These are phyloP conservation scores for Megaceryle torquata DNA, from an alignment of 2,113 vertebrate species.

Conservation along the genomic window DNA sequence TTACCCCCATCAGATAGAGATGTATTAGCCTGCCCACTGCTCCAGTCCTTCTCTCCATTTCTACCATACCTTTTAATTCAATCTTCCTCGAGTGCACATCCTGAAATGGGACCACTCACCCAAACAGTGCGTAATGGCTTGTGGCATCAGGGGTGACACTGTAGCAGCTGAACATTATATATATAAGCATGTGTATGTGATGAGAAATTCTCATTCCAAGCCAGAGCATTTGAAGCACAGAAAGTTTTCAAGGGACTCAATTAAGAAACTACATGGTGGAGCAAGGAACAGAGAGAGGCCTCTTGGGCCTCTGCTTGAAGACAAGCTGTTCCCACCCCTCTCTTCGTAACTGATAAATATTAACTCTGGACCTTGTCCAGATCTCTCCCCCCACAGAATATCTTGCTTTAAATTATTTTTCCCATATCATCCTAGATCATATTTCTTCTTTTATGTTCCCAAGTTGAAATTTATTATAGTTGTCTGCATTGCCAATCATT, in stretches of 20 bases:
- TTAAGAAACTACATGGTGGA: rapidly evolving
- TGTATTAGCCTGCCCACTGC: rapidly evolving
- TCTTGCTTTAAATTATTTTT: conserved; percentile 31
- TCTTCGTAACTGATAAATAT: background rate
- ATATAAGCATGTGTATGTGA: rapidly evolving
- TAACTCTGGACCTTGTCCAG: background rate
- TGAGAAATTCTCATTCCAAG: background rate
- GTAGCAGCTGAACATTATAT: background rate
- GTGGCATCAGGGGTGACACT: background rate
- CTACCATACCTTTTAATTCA: background rate
- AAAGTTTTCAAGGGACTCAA: background rate
- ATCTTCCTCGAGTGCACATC: background rate
- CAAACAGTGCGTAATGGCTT: background rate
- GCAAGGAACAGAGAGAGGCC: background rate
- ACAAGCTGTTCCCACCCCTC: background rate
- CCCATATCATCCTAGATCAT: background rate
- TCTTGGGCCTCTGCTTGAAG: background rate
- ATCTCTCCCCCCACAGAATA: background rate
- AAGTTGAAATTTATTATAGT: conserved; percentile 26
- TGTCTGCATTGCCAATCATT: background rate
- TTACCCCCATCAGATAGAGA: background rate
- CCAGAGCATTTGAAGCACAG: background rate
- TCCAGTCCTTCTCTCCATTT: background rate
- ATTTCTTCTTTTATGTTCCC: conserved; percentile 31
- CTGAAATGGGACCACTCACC: background rate